Conservation (phyloP, 2,888 invertebrate genomes). For the Leptopilina syphax region DNA sequence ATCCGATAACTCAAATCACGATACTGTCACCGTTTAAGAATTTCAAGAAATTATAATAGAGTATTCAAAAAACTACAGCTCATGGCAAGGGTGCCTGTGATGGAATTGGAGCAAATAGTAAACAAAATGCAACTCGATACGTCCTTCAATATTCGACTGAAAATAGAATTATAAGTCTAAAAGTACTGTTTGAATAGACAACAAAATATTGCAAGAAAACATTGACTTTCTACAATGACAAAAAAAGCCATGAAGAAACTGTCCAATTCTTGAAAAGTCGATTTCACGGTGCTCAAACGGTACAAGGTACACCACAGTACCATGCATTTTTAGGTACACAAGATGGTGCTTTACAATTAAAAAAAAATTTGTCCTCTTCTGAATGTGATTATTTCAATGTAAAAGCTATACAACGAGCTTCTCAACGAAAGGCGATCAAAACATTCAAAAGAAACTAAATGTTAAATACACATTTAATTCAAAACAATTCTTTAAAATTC, state of each 20-base stretch:
- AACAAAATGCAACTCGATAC: background rate
- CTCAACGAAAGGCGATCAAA: too few relatives aligned
- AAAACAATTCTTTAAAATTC: too few relatives aligned
- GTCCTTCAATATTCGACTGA: slow-evolving; percentile 2
- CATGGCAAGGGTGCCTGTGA: background rate
- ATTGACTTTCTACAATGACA: background rate
- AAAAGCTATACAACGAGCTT: too few relatives aligned
- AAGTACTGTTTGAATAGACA: background rate
- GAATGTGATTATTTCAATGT: too few relatives aligned
- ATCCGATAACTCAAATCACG: slow-evolving; percentile 2
- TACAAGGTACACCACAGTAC: too few relatives aligned
- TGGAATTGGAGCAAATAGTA: background rate
- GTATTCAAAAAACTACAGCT: background rate
- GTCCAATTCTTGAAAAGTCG: too few relatives aligned
- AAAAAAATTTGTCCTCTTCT: too few relatives aligned
- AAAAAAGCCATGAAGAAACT: background rate
- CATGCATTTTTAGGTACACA: too few relatives aligned
- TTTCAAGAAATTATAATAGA: slow-evolving; percentile 25
- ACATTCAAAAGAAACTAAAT: background rate
- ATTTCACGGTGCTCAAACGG: too few relatives aligned
- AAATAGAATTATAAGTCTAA: background rate
- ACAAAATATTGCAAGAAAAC: background rate
- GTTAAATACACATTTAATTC: too few relatives aligned
- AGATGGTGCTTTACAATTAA: too few relatives aligned
- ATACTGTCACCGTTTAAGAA: background rate